Percentiles rank a stretch among this genome's conserved stretches.
phyloP scores from a whole-genome alignment of 2,113 vertebrate species.

The Collichthys lucidus region DNA sequence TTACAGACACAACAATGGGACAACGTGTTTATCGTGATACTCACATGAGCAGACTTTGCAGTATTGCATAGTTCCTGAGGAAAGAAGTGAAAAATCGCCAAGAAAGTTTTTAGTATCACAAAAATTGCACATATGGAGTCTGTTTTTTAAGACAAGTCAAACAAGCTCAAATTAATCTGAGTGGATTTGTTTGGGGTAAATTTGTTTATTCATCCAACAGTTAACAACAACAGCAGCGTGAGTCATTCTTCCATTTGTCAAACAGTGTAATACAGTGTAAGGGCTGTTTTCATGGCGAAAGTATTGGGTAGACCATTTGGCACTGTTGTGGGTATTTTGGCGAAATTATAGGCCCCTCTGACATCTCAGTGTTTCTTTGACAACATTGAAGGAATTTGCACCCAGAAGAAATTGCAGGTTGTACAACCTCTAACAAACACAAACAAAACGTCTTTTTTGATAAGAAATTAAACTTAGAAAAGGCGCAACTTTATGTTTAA shows the following conservation, averaged over 20 bases:
- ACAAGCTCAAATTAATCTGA: slow-evolving; percentile 22
- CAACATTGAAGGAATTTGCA: slow-evolving; percentile 12
- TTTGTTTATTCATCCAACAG: slow-evolving; percentile 17
- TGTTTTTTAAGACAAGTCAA: slow-evolving; percentile 14
- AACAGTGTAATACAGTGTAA: not conserved
- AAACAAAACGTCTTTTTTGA: slow-evolving; percentile 12
- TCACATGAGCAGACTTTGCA: not conserved
- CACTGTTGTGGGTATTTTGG: slow-evolving; percentile 13
- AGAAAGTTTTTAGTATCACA: not conserved
- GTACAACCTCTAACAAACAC: slow-evolving; percentile 1
- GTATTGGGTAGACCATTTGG: not conserved
- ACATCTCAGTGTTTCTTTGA: slow-evolving; percentile 16
- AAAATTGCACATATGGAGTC: not conserved
- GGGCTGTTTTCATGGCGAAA: slow-evolving; percentile 26
- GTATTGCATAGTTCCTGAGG: not conserved
- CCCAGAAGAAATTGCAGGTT: slow-evolving; percentile 23
- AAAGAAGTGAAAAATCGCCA: not conserved
- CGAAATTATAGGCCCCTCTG: slow-evolving; percentile 34
- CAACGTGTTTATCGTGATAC: not conserved
- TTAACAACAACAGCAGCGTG: slow-evolving; percentile 14
- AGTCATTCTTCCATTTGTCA: slow-evolving; percentile 36
- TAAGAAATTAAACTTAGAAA: slow-evolving; percentile 1
- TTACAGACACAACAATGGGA: slow-evolving; percentile 40
- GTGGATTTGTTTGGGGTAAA: slow-evolving; percentile 21
- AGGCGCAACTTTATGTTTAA: not conserved